These are phyloP conservation scores for Tympanuchus pallidicinctus DNA, from an alignment of 2,113 vertebrate species.

Conservation along the genomic window DNA sequence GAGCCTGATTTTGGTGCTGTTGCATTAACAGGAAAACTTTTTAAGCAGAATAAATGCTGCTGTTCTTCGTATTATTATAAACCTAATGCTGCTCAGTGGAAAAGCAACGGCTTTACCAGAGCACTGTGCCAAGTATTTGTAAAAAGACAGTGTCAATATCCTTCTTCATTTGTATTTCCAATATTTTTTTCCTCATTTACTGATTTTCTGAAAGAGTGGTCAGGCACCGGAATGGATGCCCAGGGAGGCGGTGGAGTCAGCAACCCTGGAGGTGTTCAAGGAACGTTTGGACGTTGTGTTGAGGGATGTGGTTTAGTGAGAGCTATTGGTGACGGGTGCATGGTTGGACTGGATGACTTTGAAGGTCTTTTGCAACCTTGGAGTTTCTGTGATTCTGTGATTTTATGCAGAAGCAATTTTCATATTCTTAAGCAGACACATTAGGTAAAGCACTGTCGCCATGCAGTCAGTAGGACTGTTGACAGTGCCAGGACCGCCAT, in stretches of 20 bases:
- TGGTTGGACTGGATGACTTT: no score
- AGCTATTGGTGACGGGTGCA: no score
- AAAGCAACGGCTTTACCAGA: slow-evolving; percentile 7
- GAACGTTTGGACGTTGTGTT: no score
- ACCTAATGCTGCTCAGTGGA: background rate
- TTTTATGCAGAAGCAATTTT: background rate
- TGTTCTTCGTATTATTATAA: background rate
- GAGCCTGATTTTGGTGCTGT: background rate
- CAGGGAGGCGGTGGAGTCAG: no score
- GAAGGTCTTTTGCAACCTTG: no score
- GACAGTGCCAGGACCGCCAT: background rate
- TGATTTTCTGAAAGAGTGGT: no score
- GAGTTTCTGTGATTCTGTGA: no score
- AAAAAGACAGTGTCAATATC: background rate
- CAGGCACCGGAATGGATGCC: no score
- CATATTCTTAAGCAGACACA: background rate
- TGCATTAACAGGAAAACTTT: background rate
- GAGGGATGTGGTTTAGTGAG: no score
- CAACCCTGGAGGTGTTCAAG: no score
- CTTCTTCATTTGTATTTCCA: slow-evolving; percentile 1
- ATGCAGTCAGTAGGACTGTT: slow-evolving; percentile 10
- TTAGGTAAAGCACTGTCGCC: background rate
- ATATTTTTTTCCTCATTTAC: background rate
- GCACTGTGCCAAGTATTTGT: background rate
- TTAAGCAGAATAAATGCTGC: background rate